Base-by-base conservation (phyloP, 2,888 invertebrate genomes). In the Orchesellides sinensis region DNA sequence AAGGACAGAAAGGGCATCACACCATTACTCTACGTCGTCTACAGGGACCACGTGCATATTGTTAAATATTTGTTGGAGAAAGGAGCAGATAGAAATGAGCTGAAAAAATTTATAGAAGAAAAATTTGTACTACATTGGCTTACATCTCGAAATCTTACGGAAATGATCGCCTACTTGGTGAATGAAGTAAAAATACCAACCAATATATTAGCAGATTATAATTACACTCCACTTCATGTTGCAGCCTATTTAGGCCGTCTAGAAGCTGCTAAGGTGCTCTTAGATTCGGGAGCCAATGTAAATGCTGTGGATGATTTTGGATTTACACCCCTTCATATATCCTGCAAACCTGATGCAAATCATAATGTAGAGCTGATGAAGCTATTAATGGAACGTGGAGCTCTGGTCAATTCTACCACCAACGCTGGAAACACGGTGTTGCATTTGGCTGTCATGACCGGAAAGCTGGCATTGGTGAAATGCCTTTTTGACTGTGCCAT, bases 171-270 rank as follows among this genome's bases (percentile, higher is more conserved):
- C 0, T 59, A 25, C 25, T 25, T 72, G 0, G 45, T 59, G 5
- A 1, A 59, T 4, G 25, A 40, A 29, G 17, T 59, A 3, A 40
- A 56, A 1, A 29, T 72, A 0, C 45, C 56, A 8, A 45, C 59
- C 12, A 45, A 73, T 19, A 47, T 47, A 10, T 27, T 6, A 21
- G 47, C 47, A 5, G 23, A 19, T 0, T 19, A 73, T 17, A 21
- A 12, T 8, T 27, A 29, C n/a, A 73, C 73, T 14, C 47, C 73
- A 8, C 63, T 73, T 5, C 73, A 73, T n/a, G 19, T 47, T 27
- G 73, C 49, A 6, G 27, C 45, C n/a, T 10, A 23, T 12, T 25
- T 10, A 2, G 65, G 75, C 4, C 32, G 40, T 19, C 10, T 40
- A 1, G 19, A 23, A 12, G 19, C 65, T 0, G 40, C 54, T 0